Percentiles rank a stretch among this genome's conserved stretches.
Conservation (phyloP, 1,140 invertebrate genomes). For the Pissodes strobi region DNA sequence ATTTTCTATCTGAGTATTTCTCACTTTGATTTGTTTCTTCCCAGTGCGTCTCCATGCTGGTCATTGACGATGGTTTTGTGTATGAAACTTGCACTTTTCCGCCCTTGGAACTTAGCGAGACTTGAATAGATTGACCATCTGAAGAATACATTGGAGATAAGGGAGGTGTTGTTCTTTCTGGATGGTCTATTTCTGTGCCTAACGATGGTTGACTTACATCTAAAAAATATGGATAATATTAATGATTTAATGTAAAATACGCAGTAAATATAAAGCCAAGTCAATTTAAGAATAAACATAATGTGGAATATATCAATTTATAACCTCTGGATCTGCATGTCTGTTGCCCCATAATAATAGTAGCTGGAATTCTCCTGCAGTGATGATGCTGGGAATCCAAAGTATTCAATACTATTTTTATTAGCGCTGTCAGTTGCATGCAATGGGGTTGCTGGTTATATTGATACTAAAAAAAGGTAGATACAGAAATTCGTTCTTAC, state of each 20-base stretch:
- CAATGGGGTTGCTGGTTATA: slow-evolving; percentile 83
- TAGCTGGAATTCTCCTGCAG: slow-evolving; percentile 78
- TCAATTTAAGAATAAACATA: too few relatives aligned
- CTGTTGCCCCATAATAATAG: slow-evolving; percentile 70
- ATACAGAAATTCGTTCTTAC: background rate
- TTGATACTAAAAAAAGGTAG: slow-evolving; percentile 73
- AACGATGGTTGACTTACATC: slow-evolving; percentile 77
- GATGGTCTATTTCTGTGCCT: slow-evolving; percentile 66
- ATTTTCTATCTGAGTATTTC: slow-evolving; percentile 35
- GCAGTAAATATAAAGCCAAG: background rate
- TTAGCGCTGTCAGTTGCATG: slow-evolving; percentile 77
- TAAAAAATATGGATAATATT: too few relatives aligned
- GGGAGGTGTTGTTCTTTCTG: slow-evolving; percentile 59
- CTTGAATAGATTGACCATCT: slow-evolving; percentile 57
- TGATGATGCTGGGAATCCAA: slow-evolving; percentile 88
- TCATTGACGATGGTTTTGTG: slow-evolving; percentile 57
- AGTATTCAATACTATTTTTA: slow-evolving; percentile 93
- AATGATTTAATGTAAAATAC: slow-evolving; percentile 4
- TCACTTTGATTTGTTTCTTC: slow-evolving; percentile 62
- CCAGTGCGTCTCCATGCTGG: slow-evolving; percentile 72
- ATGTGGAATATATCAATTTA: too few relatives aligned
- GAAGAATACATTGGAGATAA: slow-evolving; percentile 59
- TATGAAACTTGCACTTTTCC: slow-evolving; percentile 57
- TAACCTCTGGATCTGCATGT: slow-evolving; percentile 75
- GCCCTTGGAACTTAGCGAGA: slow-evolving; percentile 57